These are phyloP conservation scores for Mormyrus lacerda DNA, from an alignment of 2,113 vertebrate genomes.

Conservation along the genomic window DNA sequence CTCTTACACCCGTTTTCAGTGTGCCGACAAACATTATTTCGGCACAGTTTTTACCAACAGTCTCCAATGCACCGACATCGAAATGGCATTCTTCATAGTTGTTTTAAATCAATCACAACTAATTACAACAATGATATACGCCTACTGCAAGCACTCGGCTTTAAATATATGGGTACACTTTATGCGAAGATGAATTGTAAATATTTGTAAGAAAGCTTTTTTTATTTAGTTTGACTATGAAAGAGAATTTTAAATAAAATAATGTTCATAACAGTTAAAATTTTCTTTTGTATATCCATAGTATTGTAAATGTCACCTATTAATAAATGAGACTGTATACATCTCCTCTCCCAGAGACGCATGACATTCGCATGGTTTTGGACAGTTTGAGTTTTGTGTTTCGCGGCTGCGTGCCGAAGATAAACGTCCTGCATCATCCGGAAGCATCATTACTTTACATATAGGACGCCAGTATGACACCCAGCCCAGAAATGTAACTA, in stretches of 20 bases:
- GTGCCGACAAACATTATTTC: constrained; percentile 81
- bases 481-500: not conserved
- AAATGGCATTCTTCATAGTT: constrained; percentile 77
- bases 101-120: not conserved
- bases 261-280: not conserved
- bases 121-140: not conserved
- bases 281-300: not conserved
- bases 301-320: not conserved
- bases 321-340: not conserved
- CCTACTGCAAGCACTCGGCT: not conserved
- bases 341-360: not conserved
- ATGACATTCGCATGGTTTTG: not conserved
- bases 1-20: constrained; percentile 82
- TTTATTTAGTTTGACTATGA: not conserved
- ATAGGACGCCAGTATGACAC: not conserved
- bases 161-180: not conserved
- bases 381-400: not conserved
- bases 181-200: not conserved
- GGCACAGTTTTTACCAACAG: constrained; percentile 84
- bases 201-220: not conserved
- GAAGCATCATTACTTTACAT: not conserved
- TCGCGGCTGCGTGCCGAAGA: not conserved
- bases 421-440: not conserved
- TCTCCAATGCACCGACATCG: constrained; percentile 63
- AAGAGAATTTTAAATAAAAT: not conserved